Base-by-base conservation (phyloP, 1,140 invertebrate species). In the Stegodyphus mimosarum region DNA sequence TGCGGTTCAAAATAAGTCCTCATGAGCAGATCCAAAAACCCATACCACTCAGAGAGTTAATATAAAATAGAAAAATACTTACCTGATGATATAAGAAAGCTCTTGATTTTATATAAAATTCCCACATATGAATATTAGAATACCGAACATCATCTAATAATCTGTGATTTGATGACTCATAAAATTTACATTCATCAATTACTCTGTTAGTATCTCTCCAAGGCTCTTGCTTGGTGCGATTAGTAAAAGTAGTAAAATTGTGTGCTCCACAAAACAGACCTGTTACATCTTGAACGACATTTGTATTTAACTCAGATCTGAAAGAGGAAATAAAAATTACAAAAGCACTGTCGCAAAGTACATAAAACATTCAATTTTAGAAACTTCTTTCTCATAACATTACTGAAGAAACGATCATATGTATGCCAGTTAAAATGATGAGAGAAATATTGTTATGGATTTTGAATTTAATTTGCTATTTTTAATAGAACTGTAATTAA, bases 21-120 rank as follows among this genome's bases (percentile, higher is more conserved):
- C 33, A 33, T 33, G 33, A 33, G 33, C 1, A 33, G 33, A 33
- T 33, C 33, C 3, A 1, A 3, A 33, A 33, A 33, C 33, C 1
- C 33, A 33, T 33, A 3, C 33, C 33, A 3, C 33, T 33, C 33
- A 33, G 33, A 33, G 33, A 4, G 5, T 60, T 60, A 11, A 60
- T 60, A 60, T 60, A 11, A 60, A 60, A 60, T 60, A 67, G 17
- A 1, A n/a, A 67, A n/a, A n/a, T 13, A 71, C 75, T 51, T 72
- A 88, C 80, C 55, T 87, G 87, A 73, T 86, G 85, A 53, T 88
- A 86, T 6, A 88, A 48, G 71, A 88, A 88, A 33, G 83, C 64
- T 50, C 77, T 78, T 6, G 87, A 76, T 75, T 86, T 67, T 33
- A 88, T 53, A n/a, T 83, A 63, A 72, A 88, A 79, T 55, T 87